A percentile compares a stretch with the other conserved stretches of the same genome.
phyloP scores from a whole-genome alignment of 2,888 invertebrate species.

The Oligia fasciuncula region DNA sequence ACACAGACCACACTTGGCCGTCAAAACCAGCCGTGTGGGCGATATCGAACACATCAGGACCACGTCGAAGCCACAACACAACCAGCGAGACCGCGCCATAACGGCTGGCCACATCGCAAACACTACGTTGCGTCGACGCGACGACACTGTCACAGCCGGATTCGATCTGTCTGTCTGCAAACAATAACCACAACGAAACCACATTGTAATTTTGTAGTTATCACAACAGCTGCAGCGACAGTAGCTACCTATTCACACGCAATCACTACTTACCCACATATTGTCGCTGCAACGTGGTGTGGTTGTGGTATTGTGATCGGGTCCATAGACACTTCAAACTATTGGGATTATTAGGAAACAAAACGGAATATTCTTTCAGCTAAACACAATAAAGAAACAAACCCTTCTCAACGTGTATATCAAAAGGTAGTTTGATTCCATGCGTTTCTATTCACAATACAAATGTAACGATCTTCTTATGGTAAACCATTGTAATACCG shows the following conservation, averaged over 20 bases:
- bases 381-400: not conserved
- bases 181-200: not conserved
- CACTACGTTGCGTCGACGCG: not conserved
- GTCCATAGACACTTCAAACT: not conserved
- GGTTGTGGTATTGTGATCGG: not conserved
- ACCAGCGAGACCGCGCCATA: not conserved
- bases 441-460: constrained; percentile 11
- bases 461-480: constrained; percentile 28
- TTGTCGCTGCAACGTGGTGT: not conserved
- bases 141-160: not conserved
- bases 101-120: not conserved
- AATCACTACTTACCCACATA: not conserved
- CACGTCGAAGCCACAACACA: not conserved
- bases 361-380: not conserved
- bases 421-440: not conserved
- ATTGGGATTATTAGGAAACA: not conserved
- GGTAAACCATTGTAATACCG: constrained; percentile 29
- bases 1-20: not conserved
- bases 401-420: not conserved
- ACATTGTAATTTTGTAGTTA: not conserved
- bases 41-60: not conserved
- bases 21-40: not conserved
- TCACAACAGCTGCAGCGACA: not conserved
- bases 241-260: not conserved
- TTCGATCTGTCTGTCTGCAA: not conserved